Base-by-base conservation (phyloP, 2,888 invertebrate genomes). In the Cryptosula pallasiana region DNA sequence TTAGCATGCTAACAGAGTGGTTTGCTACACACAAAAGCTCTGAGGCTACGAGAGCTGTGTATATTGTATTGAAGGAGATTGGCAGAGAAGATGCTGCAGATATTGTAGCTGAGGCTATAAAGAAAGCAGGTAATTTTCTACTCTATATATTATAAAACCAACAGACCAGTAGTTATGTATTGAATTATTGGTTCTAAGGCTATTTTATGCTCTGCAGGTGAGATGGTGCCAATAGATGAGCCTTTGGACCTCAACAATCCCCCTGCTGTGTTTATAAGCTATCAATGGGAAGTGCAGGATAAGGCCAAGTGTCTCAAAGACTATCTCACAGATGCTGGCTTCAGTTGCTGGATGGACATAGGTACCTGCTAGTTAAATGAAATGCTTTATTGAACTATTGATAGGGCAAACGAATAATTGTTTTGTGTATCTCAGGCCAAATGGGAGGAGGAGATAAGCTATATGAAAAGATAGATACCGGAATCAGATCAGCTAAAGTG, bases 361-460 rank as follows among this genome's bases (percentile, higher is more conserved):
- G 83, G 63, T 63, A 63, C 25, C 45, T n/a, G n/a, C n/a, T n/a
- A n/a, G n/a, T n/a, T n/a, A n/a, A n/a, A n/a, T n/a, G n/a, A n/a
- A n/a, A n/a, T n/a, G n/a, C n/a, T n/a, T n/a, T n/a, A n/a, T n/a
- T n/a, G n/a, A n/a, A n/a, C n/a, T n/a, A n/a, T n/a, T n/a, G n/a
- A n/a, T n/a, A n/a, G n/a, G n/a, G n/a, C n/a, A n/a, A n/a, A n/a
- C n/a, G n/a, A n/a, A n/a, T n/a, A n/a, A n/a, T n/a, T n/a, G n/a
- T n/a, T n/a, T n/a, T n/a, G n/a, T n/a, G n/a, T n/a, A n/a, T n/a
- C n/a, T n/a, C 34, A 63, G 63, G 83, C 36, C 82, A 83, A 75
- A 83, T 83, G 83, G 83, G 83, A 23, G 83, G 83, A 0, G 83
- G 83, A 23, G 83, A 83, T 75, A 83, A 82, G 73, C 76, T 82